Percentiles rank a stretch among this genome's conserved stretches.
phyloP scores from a whole-genome alignment of 2,888 invertebrate genomes.

The Urechis unicinctus region DNA sequence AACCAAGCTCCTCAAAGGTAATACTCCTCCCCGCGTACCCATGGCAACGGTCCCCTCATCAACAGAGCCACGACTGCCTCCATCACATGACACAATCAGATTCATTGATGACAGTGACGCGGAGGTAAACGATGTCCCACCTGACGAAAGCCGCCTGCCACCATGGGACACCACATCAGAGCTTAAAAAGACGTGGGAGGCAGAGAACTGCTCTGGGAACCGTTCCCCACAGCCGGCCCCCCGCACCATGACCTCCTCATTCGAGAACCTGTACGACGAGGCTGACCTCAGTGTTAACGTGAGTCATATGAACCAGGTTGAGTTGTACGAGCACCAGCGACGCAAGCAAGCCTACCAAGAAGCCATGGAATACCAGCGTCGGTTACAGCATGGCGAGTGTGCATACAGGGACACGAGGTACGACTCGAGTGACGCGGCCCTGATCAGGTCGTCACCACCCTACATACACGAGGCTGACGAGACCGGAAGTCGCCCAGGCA shows the following conservation, averaged over 20 bases:
- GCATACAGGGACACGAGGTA: too few relatives aligned
- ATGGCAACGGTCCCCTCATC: not conserved
- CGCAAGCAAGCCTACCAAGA: too few relatives aligned
- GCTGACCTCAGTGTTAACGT: constrained; percentile 5
- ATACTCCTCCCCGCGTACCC: too few relatives aligned
- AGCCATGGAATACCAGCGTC: too few relatives aligned
- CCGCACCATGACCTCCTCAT: constrained; percentile 13
- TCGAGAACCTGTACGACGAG: constrained; percentile 19
- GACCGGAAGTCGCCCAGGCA: not conserved
- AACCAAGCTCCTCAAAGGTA: too few relatives aligned
- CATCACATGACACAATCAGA: too few relatives aligned
- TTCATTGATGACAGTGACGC: too few relatives aligned
- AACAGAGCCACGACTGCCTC: not conserved
- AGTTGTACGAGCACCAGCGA: not conserved
- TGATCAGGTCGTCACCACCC: not conserved
- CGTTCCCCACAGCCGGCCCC: not conserved
- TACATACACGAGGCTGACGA: not conserved
- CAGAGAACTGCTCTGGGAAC: not conserved
- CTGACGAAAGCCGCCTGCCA: too few relatives aligned
- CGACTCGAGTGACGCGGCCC: not conserved
- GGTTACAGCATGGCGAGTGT: too few relatives aligned
- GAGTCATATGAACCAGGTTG: not conserved
- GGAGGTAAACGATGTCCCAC: too few relatives aligned
- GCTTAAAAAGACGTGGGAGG: too few relatives aligned
- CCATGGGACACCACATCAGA: too few relatives aligned